Base-by-base conservation (phyloP, 2,888 invertebrate species). In the Sclerodermus sp. region DNA sequence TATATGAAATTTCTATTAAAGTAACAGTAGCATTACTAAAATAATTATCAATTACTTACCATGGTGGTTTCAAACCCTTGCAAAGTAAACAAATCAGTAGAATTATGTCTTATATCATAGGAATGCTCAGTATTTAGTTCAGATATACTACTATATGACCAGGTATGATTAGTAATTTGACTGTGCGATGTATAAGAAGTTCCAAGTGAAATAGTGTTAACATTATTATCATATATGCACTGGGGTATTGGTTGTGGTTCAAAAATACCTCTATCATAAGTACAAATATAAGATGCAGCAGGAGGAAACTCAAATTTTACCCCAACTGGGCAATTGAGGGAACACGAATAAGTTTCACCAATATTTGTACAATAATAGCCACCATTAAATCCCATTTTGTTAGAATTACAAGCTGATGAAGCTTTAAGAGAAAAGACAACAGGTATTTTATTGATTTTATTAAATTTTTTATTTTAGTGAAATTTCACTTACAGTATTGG, bases 321-420 rank as follows among this genome's bases (percentile, higher is more conserved):
- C 0, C 87, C 89, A 0, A 77, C 64, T 0, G 91, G 89, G 63
- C 93, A 93, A 3, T 73, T 79, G 8, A 93, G 72, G 1, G 78
- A 77, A 72, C 93, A 93, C 3, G 81, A 82, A 57, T 87, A 84
- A 29, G 79, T 74, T 32, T 85, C 82, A 5, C 76, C 79, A 60
- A 85, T 82, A 1, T 86, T 87, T 1, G 81, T 81, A 70, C 93
- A 93, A 32, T 84, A 84, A 78, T 87, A 89, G 14, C 84, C 87
- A 12, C 91, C 93, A 76, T 91, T 91, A 74, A 91, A 91, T 0
- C 83, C 82, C 3, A 90, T 72, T 55, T 86, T 86, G 16, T 83
- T 81, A 1, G 83, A 77, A 57, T 82, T 82, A 60, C 90, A 88
- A 0, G 77, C 82, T 42, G 82, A 83, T 9, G 81, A 78, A 42